A percentile compares a stretch with the other conserved stretches of the same genome.
phyloP scores from a whole-genome alignment of 2,888 invertebrate species.

The Hecatera dysodea region DNA sequence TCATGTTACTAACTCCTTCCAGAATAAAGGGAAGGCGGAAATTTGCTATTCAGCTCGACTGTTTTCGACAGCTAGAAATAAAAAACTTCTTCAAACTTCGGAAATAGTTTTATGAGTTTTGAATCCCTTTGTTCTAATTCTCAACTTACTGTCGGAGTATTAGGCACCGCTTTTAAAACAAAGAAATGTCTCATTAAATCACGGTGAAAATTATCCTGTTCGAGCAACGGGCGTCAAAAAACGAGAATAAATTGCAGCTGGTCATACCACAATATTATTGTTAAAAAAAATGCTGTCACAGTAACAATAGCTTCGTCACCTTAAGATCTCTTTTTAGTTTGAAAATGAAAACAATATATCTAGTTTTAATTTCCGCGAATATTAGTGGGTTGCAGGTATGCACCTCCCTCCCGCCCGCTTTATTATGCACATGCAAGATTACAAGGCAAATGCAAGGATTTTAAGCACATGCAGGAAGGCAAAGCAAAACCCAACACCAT shows the following conservation, averaged over 20 bases:
- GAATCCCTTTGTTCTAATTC: conserved; percentile 42
- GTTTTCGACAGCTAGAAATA: conserved; percentile 43
- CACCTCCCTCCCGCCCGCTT: no score
- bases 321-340: no score
- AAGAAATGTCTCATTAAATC: conserved; percentile 5
- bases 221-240: no score
- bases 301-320: background rate
- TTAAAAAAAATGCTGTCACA: no score
- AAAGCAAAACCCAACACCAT: no score
- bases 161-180: background rate
- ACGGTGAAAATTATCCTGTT: background rate
- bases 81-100: conserved; percentile 35
- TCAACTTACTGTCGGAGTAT: background rate
- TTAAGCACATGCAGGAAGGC: no score
- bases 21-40: conserved; percentile 28
- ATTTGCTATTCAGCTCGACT: conserved; percentile 47
- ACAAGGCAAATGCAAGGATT: no score
- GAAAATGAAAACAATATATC: no score
- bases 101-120: conserved; percentile 44
- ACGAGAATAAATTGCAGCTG: background rate
- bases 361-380: no score
- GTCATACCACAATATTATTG: background rate
- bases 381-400: no score
- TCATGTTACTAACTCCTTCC: conserved; percentile 42
- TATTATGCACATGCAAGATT: no score